A percentile compares a stretch with the other conserved stretches of the same genome.
These are phyloP conservation scores for Girardia tigrina DNA, from an alignment of 2,888 invertebrate genomes.

Conservation along the genomic window DNA sequence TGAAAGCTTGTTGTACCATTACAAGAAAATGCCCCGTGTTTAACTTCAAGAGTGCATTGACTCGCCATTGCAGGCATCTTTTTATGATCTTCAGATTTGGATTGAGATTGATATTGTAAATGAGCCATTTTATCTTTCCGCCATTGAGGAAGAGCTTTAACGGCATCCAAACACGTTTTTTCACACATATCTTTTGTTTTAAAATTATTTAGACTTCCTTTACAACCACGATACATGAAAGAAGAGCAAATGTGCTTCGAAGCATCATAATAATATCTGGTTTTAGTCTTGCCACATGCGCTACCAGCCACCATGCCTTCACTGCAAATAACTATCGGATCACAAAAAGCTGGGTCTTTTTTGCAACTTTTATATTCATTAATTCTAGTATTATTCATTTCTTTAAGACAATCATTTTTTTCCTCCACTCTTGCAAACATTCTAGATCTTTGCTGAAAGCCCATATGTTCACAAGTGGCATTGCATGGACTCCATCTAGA, in stretches of 20 bases:
- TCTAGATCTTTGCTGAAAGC: not conserved
- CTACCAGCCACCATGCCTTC: not conserved
- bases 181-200: slow-evolving; percentile 46
- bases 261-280: slow-evolving; percentile 66
- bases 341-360: not conserved
- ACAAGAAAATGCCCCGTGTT: not conserved
- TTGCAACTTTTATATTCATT: not conserved
- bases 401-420: not conserved
- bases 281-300: not conserved
- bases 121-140: slow-evolving; percentile 24
- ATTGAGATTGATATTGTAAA: slow-evolving; percentile 1
- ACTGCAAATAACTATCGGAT: not conserved
- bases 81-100: not conserved
- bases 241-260: slow-evolving; percentile 61
- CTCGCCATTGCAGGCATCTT: slow-evolving; percentile 13
- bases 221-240: slow-evolving; percentile 74
- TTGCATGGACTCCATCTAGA: slow-evolving; percentile 30
- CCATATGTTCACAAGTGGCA: slow-evolving; percentile 28
- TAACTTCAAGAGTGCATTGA: not conserved
- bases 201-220: slow-evolving; percentile 76
- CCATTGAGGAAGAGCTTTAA: slow-evolving; percentile 17
- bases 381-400: not conserved
- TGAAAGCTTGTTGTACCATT: not conserved
- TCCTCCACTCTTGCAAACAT: slow-evolving; percentile 26
- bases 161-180: not conserved